These are phyloP conservation scores for Argyra leucocephala DNA, from an alignment of 2,888 invertebrate species.

Conservation along the genomic window DNA sequence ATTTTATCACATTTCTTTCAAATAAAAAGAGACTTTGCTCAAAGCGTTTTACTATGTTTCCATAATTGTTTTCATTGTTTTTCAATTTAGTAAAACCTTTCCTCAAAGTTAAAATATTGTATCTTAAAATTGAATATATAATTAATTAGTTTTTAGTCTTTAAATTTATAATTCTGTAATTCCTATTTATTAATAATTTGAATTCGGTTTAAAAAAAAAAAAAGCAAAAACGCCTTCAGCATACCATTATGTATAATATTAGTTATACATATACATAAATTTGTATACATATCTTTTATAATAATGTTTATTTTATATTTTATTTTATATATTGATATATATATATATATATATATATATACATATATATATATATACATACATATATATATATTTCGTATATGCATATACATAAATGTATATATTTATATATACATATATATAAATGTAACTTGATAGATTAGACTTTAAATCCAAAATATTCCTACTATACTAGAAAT, in stretches of 20 bases:
- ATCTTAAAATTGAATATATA: too few relatives aligned
- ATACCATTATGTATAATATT: neutral
- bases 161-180: neutral
- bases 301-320: too few relatives aligned
- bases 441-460: neutral
- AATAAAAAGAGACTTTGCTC: neutral
- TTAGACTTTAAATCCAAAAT: neutral
- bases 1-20: slow-evolving; percentile 6
- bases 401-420: neutral
- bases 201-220: neutral
- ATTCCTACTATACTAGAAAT: slow-evolving; percentile 4
- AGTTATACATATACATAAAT: too few relatives aligned
- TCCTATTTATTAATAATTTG: neutral
- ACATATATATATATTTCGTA: neutral
- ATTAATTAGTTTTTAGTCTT: neutral
- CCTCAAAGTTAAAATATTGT: slow-evolving; percentile 6
- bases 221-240: slow-evolving; percentile 5
- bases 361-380: too few relatives aligned
- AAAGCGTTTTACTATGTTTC: neutral
- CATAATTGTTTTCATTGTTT: neutral
- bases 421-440: neutral
- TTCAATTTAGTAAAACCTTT: neutral
- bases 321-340: too few relatives aligned
- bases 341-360: too few relatives aligned
- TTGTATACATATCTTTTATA: too few relatives aligned